Evolutionary conservation across 2,113 vertebrate species (phyloP), one percentile per base, ranked within the genome.

Genomic region (Lophochroa leadbeateri): DNA sequence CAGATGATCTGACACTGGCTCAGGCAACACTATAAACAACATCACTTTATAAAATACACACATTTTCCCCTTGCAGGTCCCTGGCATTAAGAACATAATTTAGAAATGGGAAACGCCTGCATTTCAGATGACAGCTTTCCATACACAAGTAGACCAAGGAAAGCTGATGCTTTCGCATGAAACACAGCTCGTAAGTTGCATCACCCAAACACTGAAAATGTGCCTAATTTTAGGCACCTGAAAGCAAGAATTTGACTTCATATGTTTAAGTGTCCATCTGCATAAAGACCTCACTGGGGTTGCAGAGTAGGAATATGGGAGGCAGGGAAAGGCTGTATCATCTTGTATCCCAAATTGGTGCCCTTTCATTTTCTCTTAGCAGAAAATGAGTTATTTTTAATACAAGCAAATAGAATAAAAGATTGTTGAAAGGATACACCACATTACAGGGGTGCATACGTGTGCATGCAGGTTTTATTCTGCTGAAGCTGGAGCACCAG

Each of bases 271-370:
- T 3, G 17, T 41, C 67, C 3, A 0, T 49, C 69, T 65, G 18
- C 21, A 37, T 7, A 17, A 75, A 83, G 33, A 55, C 41, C n/a
- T 86, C 46, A 2, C 13, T 9, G 14, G 13, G 37, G 17, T 47
- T 81, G 39, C 23, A 25, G 31, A 37, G 13, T 1, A 67, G 21
- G 47, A 72, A 64, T 37, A 33, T 28, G 46, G 53, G 53, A 82
- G 7, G 12, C 27, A 41, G 13, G 11, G 13, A 14, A 65, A 94
- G 24, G 6, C 0, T 0, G 2, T 8, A 41, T 5, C 5, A 3
- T 61, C 74, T 88, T 18, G 8, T 37, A 55, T 52, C 77, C 24
- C 33, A 47, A 31, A 47, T 1, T 10, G 3, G 10, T 3, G 9
- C 37, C 4, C 9, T 35, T 35, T 67, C 11, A 24, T 83, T 90